phyloP scores from a whole-genome alignment of 2,797 vertebrate species.

The Myripristis murdjan region DNA sequence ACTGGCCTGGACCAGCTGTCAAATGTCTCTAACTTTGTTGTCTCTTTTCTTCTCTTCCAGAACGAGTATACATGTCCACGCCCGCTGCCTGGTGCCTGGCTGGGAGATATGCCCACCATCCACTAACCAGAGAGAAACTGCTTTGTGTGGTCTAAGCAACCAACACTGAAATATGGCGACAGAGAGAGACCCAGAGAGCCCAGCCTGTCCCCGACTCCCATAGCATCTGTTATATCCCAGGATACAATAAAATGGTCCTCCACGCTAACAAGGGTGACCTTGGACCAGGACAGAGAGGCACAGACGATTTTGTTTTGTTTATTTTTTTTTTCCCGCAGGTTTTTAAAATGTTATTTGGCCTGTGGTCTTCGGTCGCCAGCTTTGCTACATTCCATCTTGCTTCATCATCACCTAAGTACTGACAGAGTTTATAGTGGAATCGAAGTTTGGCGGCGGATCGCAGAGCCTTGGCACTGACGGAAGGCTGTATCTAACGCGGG shows the following conservation, averaged over 20 bases:
- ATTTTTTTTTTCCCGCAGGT: conserved; percentile 51
- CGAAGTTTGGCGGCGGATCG: conserved; percentile 18
- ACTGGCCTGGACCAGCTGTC: conserved; percentile 54
- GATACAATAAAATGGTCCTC: conserved; percentile 39
- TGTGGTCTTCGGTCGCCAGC: conserved; percentile 53
- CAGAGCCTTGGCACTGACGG: conserved; percentile 37
- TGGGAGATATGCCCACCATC: conserved; percentile 85
- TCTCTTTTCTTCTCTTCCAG: conserved; percentile 64
- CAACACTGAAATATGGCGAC: conserved; percentile 24
- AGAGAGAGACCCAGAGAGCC: conserved; percentile 48
- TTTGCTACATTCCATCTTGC: conserved; percentile 51
- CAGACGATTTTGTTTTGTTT: conserved; percentile 30
- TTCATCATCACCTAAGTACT: conserved; percentile 44
- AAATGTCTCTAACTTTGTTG: conserved; percentile 48
- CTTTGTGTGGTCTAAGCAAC: conserved; percentile 30
- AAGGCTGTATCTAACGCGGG: conserved; percentile 41
- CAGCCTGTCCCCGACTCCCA: conserved; percentile 38
- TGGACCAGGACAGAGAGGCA: conserved; percentile 26
- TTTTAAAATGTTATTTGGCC: conserved; percentile 57
- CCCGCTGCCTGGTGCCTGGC: conserved; percentile 87
- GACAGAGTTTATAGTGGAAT: conserved; percentile 28
- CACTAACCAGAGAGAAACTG: conserved; percentile 71
- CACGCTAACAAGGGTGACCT: conserved; percentile 37
- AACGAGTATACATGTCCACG: conserved; percentile 87
- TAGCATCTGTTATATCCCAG: conserved; percentile 28